phyloP scores from a whole-genome alignment of 2,113 vertebrate genomes.

The Cheirogaleus medius region DNA sequence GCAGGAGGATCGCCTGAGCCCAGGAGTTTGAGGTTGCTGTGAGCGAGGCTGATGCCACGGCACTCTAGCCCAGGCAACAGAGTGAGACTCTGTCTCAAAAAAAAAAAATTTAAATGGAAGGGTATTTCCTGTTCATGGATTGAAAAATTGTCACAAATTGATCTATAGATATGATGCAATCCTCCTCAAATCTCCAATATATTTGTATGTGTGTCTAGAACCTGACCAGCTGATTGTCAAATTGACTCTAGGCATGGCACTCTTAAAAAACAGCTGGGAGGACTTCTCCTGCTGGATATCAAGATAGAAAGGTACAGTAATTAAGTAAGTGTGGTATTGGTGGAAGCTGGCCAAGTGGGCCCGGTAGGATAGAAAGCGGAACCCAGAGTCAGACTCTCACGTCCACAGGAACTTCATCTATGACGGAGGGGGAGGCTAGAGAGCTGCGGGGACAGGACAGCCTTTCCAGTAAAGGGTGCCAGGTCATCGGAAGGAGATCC shows the following conservation, averaged over 20 bases:
- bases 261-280: not conserved
- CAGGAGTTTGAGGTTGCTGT: no score
- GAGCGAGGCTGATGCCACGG: no score
- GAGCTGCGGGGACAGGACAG: rapidly evolving
- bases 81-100: no score
- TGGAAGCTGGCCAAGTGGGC: not conserved
- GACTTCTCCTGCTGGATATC: not conserved
- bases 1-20: no score
- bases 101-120: not conserved
- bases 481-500: not conserved
- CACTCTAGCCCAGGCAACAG: no score
- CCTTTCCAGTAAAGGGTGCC: not conserved
- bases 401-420: not conserved
- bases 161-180: no score
- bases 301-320: not conserved
- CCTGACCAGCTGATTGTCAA: not conserved
- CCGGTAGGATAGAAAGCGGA: not conserved
- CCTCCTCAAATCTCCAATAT: not conserved
- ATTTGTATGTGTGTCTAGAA: not conserved
- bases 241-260: not conserved
- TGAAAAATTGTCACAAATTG: not conserved
- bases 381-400: not conserved
- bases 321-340: not conserved
- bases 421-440: rapidly evolving
- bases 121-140: not conserved